These are phyloP conservation scores for Sarotherodon lohbergeri DNA, from an alignment of 2,113 vertebrate genomes.

Conservation along the genomic window DNA sequence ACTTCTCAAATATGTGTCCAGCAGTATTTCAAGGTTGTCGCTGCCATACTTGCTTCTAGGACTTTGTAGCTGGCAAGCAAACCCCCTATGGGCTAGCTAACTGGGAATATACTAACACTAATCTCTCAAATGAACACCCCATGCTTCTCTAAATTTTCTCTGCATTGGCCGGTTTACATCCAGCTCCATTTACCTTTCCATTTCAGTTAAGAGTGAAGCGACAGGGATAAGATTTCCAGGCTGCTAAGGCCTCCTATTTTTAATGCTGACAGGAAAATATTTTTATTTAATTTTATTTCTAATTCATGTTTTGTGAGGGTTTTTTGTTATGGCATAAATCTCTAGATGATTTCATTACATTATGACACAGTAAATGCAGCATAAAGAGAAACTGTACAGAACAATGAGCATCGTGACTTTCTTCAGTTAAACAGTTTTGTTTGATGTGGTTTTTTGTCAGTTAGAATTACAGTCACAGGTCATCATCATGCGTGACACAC, in stretches of 20 bases:
- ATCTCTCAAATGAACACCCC: neutral
- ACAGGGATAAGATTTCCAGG: neutral
- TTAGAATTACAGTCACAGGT: neutral
- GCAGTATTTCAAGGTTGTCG: neutral
- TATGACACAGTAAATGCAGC: accelerated
- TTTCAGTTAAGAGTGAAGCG: neutral
- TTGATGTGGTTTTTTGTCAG: neutral
- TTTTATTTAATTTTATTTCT: neutral
- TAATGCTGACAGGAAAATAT: neutral
- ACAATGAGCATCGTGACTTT: neutral
- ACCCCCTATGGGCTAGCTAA: neutral
- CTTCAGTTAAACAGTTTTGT: neutral
- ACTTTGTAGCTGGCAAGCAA: neutral
- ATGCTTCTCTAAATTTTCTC: neutral
- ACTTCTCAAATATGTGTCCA: neutral
- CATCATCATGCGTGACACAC: accelerated
- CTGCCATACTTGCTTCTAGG: neutral
- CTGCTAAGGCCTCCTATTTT: neutral
- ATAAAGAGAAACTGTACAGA: neutral
- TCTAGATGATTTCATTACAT: neutral
- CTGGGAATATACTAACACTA: neutral
- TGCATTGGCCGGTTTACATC: neutral
- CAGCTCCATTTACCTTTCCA: neutral
- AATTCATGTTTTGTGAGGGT: neutral
- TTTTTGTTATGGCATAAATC: neutral